Conservation (phyloP, 2,888 invertebrate genomes). For the Lagria hirta region DNA sequence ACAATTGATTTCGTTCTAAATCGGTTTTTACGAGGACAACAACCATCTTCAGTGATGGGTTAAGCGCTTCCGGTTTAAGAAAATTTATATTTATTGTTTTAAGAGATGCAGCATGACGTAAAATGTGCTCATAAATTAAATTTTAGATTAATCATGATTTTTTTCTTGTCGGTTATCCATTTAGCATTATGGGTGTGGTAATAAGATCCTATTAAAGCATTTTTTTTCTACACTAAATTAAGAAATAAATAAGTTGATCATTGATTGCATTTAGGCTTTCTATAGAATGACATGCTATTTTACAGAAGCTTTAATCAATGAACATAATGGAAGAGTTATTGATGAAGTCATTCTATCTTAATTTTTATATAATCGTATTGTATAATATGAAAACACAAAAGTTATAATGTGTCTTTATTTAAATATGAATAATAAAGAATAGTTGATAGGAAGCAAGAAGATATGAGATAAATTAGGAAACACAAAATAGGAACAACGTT, state of each 20-base stretch:
- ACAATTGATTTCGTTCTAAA: conserved; percentile 44
- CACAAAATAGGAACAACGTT: too few species aligned
- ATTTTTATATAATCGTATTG: too few species aligned
- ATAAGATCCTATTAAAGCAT: conserved; percentile 15
- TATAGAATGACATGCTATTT: too few species aligned
- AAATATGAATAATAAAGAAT: too few species aligned
- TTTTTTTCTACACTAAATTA: conserved; percentile 8
- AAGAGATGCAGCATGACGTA: conserved; percentile 13
- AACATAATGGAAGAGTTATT: too few species aligned
- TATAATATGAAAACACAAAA: too few species aligned
- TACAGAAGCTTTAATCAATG: too few species aligned
- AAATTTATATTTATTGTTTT: conserved; percentile 20
- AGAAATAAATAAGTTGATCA: conserved; percentile 24
- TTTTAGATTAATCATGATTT: conserved; percentile 17
- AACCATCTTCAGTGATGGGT: conserved; percentile 22
- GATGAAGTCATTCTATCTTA: too few species aligned
- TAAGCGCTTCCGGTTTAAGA: conserved; percentile 34
- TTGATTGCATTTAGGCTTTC: too few species aligned
- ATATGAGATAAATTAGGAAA: too few species aligned
- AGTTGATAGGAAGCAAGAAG: too few species aligned
- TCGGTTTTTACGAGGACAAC: conserved; percentile 22
- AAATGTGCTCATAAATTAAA: conserved; percentile 18
- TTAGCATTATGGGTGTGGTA: conserved; percentile 14
- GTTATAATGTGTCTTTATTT: too few species aligned
- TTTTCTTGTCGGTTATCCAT: conserved; percentile 7